These are phyloP conservation scores for Blera fallax DNA, from an alignment of 2,888 invertebrate genomes.

Conservation along the genomic window DNA sequence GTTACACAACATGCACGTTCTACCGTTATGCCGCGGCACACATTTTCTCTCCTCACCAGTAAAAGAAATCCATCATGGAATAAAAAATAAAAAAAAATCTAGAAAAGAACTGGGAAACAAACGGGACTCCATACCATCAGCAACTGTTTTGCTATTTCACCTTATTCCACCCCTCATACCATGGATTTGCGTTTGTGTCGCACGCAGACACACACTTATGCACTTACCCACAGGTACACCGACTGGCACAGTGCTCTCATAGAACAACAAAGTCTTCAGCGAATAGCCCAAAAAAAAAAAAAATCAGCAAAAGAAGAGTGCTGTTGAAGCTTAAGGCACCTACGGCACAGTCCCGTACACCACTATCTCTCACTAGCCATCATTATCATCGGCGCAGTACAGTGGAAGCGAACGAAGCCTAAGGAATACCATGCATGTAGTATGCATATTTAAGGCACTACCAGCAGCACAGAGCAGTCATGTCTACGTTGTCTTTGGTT, in stretches of 20 bases:
- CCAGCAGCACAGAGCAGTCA: constrained; percentile 42
- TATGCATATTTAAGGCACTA: constrained; percentile 23
- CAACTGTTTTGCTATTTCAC: constrained; percentile 51
- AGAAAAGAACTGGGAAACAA: constrained; percentile 64
- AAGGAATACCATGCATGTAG: constrained; percentile 43
- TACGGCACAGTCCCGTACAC: constrained; percentile 31
- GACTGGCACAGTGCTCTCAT: constrained; percentile 31
- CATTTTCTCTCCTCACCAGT: constrained; percentile 56
- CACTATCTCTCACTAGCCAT: constrained; percentile 37
- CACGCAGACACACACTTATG: constrained; percentile 9
- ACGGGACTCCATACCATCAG: constrained; percentile 59
- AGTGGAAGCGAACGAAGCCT: constrained; percentile 41
- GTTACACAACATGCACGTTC: constrained; percentile 70
- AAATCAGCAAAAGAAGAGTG: constrained; percentile 32
- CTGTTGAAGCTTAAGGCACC: constrained; percentile 35
- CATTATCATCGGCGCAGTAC: neutral
- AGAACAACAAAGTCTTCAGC: constrained; percentile 31
- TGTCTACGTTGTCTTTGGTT: constrained; percentile 59
- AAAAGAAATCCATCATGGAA: constrained; percentile 64
- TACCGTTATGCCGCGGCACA: constrained; percentile 70
- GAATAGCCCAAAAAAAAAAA: constrained; percentile 39
- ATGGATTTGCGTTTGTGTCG: neutral
- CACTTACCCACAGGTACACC: neutral
- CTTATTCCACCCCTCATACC: constrained; percentile 27
- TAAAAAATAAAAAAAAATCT: neutral